phyloP scores from a whole-genome alignment of 2,888 invertebrate species.

The Saturnia pavonia region DNA sequence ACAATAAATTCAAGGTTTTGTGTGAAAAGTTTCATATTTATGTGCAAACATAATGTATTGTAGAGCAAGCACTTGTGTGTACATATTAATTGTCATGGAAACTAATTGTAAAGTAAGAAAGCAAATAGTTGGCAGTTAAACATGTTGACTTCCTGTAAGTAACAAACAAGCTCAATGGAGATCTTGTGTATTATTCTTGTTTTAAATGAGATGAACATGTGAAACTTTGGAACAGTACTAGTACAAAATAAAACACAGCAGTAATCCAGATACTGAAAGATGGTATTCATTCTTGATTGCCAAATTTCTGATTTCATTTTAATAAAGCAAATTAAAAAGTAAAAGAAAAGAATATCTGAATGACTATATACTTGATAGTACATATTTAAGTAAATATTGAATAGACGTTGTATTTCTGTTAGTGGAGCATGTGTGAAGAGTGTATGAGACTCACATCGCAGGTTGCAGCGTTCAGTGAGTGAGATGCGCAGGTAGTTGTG shows the following conservation, averaged over 20 bases:
- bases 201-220: not conserved
- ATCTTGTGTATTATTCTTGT: not conserved
- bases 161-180: not conserved
- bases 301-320: too few relatives aligned
- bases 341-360: too few relatives aligned
- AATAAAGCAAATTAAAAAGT: too few relatives aligned
- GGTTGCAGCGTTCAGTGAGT: slow-evolving; percentile 96
- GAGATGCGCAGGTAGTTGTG: slow-evolving; percentile 98
- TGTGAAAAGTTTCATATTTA: not conserved
- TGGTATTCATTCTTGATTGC: too few relatives aligned
- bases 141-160: not conserved
- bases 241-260: too few relatives aligned
- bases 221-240: too few relatives aligned
- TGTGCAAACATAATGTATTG: slow-evolving; percentile 5
- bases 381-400: too few relatives aligned
- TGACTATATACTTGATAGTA: too few relatives aligned
- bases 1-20: not conserved
- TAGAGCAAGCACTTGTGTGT: slow-evolving; percentile 5
- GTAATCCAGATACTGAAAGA: too few relatives aligned
- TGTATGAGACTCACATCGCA: slow-evolving; percentile 90
- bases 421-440: not conserved
- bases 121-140: slow-evolving; percentile 7
- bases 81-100: not conserved
- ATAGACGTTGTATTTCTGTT: not conserved
- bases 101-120: not conserved